Conservation (phyloP, 2,797 vertebrate genomes). For the Scyliorhinus canicula region DNA sequence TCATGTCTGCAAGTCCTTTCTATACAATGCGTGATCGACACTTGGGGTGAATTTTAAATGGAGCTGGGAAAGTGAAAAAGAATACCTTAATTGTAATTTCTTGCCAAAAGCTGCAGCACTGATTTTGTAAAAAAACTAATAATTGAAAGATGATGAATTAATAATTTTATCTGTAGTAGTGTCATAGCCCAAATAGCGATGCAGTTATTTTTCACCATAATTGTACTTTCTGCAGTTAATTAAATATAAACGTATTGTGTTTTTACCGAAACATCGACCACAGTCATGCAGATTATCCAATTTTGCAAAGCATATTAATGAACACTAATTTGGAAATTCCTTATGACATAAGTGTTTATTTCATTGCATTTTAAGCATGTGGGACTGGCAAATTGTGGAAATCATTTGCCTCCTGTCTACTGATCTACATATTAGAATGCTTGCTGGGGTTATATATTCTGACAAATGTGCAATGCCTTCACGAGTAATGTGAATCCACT, state of each 20-base stretch:
- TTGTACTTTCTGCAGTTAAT: neutral
- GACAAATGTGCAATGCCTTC: neutral
- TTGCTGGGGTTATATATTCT: neutral
- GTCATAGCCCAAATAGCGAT: neutral
- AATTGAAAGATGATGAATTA: constrained; percentile 1
- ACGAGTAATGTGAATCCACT: neutral
- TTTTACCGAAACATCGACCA: neutral
- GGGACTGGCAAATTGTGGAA: neutral
- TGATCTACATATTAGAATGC: neutral
- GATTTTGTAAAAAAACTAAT: neutral
- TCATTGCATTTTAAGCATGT: neutral
- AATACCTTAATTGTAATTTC: neutral
- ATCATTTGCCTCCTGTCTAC: neutral
- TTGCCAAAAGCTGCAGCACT: neutral
- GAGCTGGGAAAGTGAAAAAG: neutral
- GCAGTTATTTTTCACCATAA: neutral
- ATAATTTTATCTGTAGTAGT: neutral
- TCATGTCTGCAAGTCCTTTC: neutral
- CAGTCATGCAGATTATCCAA: neutral
- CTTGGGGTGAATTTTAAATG: neutral
- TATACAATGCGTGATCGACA: neutral
- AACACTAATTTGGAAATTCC: neutral
- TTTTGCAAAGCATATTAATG: neutral
- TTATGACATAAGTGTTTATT: neutral
- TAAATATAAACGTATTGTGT: neutral